A percentile compares a stretch with the other conserved stretches of the same genome.
Conservation (phyloP, 2,797 vertebrate species). For the Lepus townsendii region DNA sequence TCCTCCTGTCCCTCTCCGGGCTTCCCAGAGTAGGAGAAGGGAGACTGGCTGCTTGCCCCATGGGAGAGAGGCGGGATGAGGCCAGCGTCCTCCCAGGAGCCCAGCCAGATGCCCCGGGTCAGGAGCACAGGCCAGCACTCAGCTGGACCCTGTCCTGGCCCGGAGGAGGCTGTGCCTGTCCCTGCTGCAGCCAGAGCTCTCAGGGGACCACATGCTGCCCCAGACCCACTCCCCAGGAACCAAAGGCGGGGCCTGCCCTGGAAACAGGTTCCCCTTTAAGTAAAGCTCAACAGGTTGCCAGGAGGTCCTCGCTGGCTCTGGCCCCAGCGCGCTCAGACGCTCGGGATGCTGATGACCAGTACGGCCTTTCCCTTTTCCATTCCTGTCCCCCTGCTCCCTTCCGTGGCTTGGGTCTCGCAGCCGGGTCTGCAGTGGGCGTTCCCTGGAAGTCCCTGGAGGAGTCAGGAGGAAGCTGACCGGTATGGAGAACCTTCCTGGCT, state of each 20-base stretch:
- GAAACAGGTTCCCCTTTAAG: slow-evolving; percentile 55
- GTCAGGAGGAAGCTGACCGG: background rate
- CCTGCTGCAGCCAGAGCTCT: background rate
- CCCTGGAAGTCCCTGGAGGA: background rate
- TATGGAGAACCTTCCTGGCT: background rate
- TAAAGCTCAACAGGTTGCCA: slow-evolving; percentile 29
- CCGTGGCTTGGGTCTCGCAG: background rate
- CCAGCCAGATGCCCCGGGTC: background rate
- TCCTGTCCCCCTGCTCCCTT: background rate
- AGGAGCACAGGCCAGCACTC: background rate
- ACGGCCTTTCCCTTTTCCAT: slow-evolving; percentile 3
- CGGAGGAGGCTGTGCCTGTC: background rate
- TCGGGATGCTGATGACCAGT: slow-evolving; percentile 21
- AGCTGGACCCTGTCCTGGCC: background rate
- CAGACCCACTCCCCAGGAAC: background rate
- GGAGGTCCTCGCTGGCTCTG: slow-evolving; percentile 32
- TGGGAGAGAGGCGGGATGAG: background rate
- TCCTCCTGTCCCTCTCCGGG: background rate
- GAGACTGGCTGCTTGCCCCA: background rate
- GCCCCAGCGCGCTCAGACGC: background rate
- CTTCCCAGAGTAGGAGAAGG: background rate
- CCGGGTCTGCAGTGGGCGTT: background rate
- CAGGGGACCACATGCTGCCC: fast-evolving
- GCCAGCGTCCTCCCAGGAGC: background rate
- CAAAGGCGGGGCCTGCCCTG: background rate